Evolutionary conservation across 2,888 invertebrate species (phyloP).

Genomic region (Netelia fuscicornis): DNA sequence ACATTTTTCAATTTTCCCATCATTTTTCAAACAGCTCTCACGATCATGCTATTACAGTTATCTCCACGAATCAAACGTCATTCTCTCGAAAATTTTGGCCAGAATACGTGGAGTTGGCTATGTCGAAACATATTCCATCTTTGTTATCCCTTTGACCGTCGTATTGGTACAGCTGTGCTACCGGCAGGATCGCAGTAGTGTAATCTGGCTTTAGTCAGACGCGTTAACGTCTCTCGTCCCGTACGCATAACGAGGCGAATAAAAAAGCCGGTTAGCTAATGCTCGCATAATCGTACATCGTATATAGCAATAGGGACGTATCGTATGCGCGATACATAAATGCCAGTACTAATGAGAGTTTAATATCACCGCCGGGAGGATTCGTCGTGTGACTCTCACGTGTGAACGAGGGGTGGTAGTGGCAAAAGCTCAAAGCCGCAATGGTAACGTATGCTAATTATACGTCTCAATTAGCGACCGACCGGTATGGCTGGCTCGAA

Average conservation of each 20-base stretch:
- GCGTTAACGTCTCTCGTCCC: background rate
- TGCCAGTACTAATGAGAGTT: constrained; percentile 70
- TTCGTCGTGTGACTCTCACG: constrained; percentile 27
- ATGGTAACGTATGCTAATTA: constrained; percentile 74
- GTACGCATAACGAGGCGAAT: constrained; percentile 10
- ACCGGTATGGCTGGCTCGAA: too few species aligned
- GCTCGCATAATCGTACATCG: constrained; percentile 19
- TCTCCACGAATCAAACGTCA: too few species aligned
- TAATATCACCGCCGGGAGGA: constrained; percentile 62
- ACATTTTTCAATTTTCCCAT: too few species aligned
- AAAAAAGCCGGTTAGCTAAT: constrained; percentile 28
- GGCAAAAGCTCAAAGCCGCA: constrained; percentile 45
- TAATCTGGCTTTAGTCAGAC: constrained; percentile 49
- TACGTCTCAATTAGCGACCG: constrained; percentile 75
- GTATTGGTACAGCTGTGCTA: background rate
- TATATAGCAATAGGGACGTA: constrained; percentile 12
- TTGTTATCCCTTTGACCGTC: too few species aligned
- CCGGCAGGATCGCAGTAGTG: constrained; percentile 44
- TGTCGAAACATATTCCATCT: too few species aligned
- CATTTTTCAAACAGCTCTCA: too few species aligned
- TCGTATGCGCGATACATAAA: constrained; percentile 27
- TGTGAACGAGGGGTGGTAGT: background rate
- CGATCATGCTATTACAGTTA: too few species aligned
- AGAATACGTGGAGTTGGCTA: background rate
- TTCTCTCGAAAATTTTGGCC: too few species aligned